These are phyloP conservation scores for Syngnathus scovelli DNA, from an alignment of 2,113 vertebrate genomes.

Conservation along the genomic window DNA sequence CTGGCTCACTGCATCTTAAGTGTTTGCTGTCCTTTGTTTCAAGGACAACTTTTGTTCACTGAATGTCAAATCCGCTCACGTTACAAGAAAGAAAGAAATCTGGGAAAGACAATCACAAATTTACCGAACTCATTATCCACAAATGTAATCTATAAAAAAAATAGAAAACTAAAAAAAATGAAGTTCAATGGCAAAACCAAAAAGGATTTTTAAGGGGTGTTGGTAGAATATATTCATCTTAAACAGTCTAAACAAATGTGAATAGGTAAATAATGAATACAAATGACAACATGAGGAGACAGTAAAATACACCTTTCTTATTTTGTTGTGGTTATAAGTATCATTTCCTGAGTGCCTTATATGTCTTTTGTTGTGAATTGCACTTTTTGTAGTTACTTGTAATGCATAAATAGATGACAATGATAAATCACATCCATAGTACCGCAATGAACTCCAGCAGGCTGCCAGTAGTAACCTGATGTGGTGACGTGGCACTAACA, in stretches of 20 bases:
- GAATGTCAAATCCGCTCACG: background rate
- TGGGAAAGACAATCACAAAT: background rate
- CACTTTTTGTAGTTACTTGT: background rate
- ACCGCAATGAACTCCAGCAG: background rate
- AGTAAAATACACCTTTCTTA: background rate
- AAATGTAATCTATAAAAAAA: background rate
- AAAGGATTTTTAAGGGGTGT: no score
- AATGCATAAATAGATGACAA: background rate
- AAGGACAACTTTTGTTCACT: background rate
- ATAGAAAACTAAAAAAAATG: no score
- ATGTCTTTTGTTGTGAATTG: no score
- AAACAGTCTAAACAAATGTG: no score
- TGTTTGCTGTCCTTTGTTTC: background rate
- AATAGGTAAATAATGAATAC: no score
- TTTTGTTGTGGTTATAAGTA: background rate
- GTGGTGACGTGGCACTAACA: slow-evolving; percentile 9
- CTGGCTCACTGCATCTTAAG: background rate
- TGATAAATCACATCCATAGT: background rate
- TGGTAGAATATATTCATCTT: no score
- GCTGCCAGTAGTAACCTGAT: slow-evolving; percentile 1
- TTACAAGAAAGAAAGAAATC: background rate
- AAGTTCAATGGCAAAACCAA: no score
- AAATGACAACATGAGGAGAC: background rate
- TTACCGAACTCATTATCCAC: background rate
- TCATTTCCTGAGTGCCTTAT: background rate